Evolutionary conservation across 2,888 invertebrate species (phyloP), one percentile per base, ranked within the genome.

Genomic region (Galeruca laticollis): DNA sequence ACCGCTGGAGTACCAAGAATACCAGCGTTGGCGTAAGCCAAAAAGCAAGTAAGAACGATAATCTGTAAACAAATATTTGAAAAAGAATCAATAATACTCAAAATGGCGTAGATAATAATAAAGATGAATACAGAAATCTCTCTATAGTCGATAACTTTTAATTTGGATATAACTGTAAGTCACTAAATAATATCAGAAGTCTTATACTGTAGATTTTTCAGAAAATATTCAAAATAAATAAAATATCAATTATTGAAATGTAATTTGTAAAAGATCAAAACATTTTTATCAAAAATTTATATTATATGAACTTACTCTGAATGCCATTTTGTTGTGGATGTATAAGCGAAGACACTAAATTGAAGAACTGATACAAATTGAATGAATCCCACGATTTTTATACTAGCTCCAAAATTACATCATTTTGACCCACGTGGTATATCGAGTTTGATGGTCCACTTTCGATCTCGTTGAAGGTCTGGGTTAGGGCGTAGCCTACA

Each of bases 1-100:
- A 74, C 71, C 1, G 75, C 77, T 11, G 79, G 77, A 33, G 73
- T 73, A 21, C 71, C 73, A 18, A 90, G 82, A 77, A 87, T 82
- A 73, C 91, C 91, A 60, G 91, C 91, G 79, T 87, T 88, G 79
- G 88, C 89, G 75, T 88, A 86, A 77, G 90, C 88, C 83, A 89
- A 87, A 77, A 88, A 86, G 82, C 89, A 87, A 81, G 88, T 85
- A 80, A 91, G 83, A 65, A 89, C 84, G 76, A 90, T 81, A 74
- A 90, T 85, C 89, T 86, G 83, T 62, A 83, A 70, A 72, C 70
- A 60, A 35, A 21, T 31, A 31, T 49, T 63, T 18, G 2, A 26
- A 20, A 8, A 9, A 15, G 18, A 20, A 8, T 40, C 20, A 37
- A 37, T 26, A 3, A 26, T 6, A 6, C 6, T 26, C 6, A 26